Evolutionary conservation across 1,140 invertebrate genomes (phyloP), one percentile per base, ranked within the genome.

Genomic region (Geopemphigus sp.): DNA sequence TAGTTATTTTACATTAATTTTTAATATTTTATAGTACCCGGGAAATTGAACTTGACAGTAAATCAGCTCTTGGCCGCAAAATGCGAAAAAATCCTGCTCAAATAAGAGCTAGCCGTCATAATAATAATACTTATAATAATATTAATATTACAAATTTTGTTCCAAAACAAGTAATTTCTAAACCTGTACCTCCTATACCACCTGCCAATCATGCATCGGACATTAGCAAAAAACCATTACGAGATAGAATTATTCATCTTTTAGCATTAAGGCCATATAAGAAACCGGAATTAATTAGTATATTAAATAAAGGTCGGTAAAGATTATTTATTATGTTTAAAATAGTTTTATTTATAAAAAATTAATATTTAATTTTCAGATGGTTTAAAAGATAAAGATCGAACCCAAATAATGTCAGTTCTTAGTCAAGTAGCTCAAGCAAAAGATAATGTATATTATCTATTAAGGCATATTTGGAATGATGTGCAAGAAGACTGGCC

Each of bases 401-500:
- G 91, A 83, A 90, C 89, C 84, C 85, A 90, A 83, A 72, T 84
- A 70, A 88, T 95, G 83, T 91, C 89, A 83, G 89, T 88, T 82
- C 86, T 98, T 82, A 91, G 91, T 82, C 91, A 92, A 84, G 91
- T 97, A 81, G 91, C 93, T 80, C 87, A 86, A 61, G 87, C 94
- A 84, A 92, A 92, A 84, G 94, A 96, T 85, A 97, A 97, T 87
- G 91, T 90, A 82, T 97, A 94, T 86, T 91, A 94, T 84, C 88
- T 98, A 84, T 89, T 91, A 72, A 91, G 92, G 83, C 90, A 92
- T 83, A 88, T 94, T 81, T 97, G 95, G 94, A 94, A 94, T 85
- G 95, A 97, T 84, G 94, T 98, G 66, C 91, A 93, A 83, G 92
- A 95, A 84, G 94, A 97, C 84, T 98, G 95, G 95, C 92, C 94